These are phyloP conservation scores for Motacilla tschutschensis DNA, from an alignment of 2,113 vertebrate genomes.

Conservation along the genomic window DNA sequence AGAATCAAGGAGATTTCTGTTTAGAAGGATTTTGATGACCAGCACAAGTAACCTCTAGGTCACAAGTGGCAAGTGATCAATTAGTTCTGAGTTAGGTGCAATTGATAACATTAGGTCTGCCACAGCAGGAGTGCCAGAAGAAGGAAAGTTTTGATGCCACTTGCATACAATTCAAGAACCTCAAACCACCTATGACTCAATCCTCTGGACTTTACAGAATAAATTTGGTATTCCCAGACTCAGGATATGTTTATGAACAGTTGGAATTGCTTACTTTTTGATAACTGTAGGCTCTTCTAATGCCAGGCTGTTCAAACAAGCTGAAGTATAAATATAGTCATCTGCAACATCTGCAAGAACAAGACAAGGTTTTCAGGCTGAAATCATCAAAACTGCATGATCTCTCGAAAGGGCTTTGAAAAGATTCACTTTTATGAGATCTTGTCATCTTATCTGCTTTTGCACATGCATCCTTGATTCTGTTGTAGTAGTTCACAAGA, in stretches of 20 bases:
- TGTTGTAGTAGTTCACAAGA: slow-evolving; percentile 90
- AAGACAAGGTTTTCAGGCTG: slow-evolving; percentile 41
- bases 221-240: not conserved
- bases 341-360: slow-evolving; percentile 88
- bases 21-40: not conserved
- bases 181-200: not conserved
- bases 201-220: not conserved
- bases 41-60: not conserved
- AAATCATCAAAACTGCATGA: not conserved
- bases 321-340: slow-evolving; percentile 91
- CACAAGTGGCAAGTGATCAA: not conserved
- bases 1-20: not conserved
- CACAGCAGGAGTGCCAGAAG: not conserved
- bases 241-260: not conserved
- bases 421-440: slow-evolving; percentile 88
- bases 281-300: slow-evolving; percentile 85
- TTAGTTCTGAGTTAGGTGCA: not conserved
- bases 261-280: slow-evolving; percentile 81
- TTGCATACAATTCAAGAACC: not conserved
- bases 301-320: slow-evolving; percentile 82
- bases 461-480: slow-evolving; percentile 91
- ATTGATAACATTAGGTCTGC: not conserved
- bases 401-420: slow-evolving; percentile 1
- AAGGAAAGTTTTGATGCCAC: not conserved
- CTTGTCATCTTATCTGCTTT: slow-evolving; percentile 97